These are phyloP conservation scores for Dryobotodes eremita DNA, from an alignment of 2,888 invertebrate species.

Conservation along the genomic window DNA sequence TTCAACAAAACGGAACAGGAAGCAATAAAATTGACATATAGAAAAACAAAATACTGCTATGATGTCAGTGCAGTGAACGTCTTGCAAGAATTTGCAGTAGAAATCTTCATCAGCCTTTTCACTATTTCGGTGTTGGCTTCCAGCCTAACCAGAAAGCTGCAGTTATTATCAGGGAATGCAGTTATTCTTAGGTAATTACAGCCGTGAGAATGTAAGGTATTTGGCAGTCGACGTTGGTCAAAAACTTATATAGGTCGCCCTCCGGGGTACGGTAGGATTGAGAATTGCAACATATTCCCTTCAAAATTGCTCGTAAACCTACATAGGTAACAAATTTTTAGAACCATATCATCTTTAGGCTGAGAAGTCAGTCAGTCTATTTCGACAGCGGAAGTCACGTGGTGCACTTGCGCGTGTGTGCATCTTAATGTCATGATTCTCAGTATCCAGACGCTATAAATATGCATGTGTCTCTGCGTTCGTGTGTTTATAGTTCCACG, in stretches of 20 bases:
- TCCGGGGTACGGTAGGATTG: neutral
- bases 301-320: slow-evolving; percentile 17
- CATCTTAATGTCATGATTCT: slow-evolving; percentile 85
- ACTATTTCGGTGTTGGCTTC: slow-evolving; percentile 39
- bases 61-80: neutral
- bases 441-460: slow-evolving; percentile 83
- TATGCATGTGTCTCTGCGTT: slow-evolving; percentile 76
- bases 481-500: slow-evolving; percentile 68
- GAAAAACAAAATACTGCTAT: neutral
- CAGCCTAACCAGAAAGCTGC: slow-evolving; percentile 39
- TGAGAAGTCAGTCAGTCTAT: slow-evolving; percentile 79
- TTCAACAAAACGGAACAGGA: slow-evolving; percentile 66
- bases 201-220: slow-evolving; percentile 27
- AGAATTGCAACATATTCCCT: slow-evolving; percentile 20
- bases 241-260: slow-evolving; percentile 16
- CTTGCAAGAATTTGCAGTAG: neutral
- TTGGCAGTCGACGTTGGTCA: slow-evolving; percentile 37
- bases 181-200: slow-evolving; percentile 32
- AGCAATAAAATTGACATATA: slow-evolving; percentile 38
- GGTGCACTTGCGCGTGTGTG: slow-evolving; percentile 77
- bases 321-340: slow-evolving; percentile 52
- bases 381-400: slow-evolving; percentile 87
- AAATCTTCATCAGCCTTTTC: slow-evolving; percentile 16
- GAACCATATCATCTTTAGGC: slow-evolving; percentile 51
- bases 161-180: slow-evolving; percentile 37